A percentile compares a stretch with the other conserved stretches of the same genome.
These are phyloP conservation scores for Vultur gryphus DNA, from an alignment of 2,797 vertebrate species.

Conservation along the genomic window DNA sequence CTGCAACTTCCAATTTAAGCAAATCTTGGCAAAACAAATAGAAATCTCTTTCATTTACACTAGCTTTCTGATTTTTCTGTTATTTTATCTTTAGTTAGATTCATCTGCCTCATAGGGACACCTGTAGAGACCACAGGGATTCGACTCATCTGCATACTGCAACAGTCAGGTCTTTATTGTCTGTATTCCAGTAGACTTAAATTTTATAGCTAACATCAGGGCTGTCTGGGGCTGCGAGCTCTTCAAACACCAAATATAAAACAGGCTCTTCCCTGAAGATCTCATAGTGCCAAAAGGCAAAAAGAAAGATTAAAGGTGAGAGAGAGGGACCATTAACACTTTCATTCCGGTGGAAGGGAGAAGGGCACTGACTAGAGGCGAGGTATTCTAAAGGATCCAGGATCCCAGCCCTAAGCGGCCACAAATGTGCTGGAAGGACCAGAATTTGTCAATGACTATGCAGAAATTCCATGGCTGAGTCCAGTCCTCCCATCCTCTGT, in stretches of 20 bases:
- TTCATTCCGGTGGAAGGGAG: neutral
- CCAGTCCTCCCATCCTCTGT: too few relatives aligned
- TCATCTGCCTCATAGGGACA: neutral
- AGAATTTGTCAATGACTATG: neutral
- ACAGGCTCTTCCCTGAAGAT: neutral
- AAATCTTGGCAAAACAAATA: slow-evolving; percentile 10
- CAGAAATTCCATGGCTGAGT: neutral
- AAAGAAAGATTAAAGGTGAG: neutral
- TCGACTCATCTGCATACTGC: neutral
- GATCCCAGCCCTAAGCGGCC: neutral
- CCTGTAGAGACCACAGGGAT: neutral
- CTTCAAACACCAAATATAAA: neutral
- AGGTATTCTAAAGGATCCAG: neutral
- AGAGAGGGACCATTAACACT: neutral
- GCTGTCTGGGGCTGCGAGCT: neutral
- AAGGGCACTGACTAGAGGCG: neutral
- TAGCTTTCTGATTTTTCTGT: neutral
- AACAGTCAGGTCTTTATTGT: neutral
- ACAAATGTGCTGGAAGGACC: neutral
- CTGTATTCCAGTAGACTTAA: neutral
- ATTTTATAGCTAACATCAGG: neutral
- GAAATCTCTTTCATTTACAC: neutral
- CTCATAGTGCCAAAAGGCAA: neutral
- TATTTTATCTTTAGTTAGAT: neutral
- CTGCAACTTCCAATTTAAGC: neutral